These are phyloP conservation scores for Delphinus delphis DNA, from an alignment of 2,113 vertebrate species.

Conservation along the genomic window DNA sequence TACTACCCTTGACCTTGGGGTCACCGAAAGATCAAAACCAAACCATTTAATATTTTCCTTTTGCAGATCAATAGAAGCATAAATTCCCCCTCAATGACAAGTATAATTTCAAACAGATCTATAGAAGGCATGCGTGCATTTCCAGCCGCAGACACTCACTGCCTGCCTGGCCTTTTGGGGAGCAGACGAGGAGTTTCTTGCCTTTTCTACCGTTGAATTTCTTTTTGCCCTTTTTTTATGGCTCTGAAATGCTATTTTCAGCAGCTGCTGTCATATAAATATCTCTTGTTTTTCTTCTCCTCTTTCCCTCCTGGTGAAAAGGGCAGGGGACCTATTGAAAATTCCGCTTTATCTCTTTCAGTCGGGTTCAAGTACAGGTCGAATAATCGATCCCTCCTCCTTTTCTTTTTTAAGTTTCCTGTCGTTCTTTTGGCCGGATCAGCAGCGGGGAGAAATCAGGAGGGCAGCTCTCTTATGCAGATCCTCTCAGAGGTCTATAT, in stretches of 20 bases:
- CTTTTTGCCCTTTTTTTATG: constrained; percentile 86
- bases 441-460: constrained; percentile 89
- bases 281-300: constrained; percentile 91
- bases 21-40: constrained; percentile 96
- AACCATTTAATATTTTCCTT: constrained; percentile 99
- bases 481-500: constrained; percentile 19
- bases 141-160: constrained; percentile 78
- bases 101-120: constrained; percentile 99
- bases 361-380: constrained; percentile 96
- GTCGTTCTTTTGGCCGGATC: constrained; percentile 95
- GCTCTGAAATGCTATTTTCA: constrained; percentile 91
- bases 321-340: constrained; percentile 92
- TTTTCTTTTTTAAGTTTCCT: constrained; percentile 95
- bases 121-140: constrained; percentile 89
- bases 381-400: constrained; percentile 94
- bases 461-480: constrained; percentile 89
- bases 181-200: constrained; percentile 83
- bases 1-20: constrained; percentile 98
- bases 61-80: constrained; percentile 98
- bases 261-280: constrained; percentile 92
- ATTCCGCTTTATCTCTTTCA: constrained; percentile 94
- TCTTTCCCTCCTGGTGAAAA: constrained; percentile 91
- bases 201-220: constrained; percentile 85
- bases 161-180: constrained; percentile 81
- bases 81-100: constrained; percentile 99